Base-by-base conservation (phyloP, 2,888 invertebrate genomes). In the Thereva unica region DNA sequence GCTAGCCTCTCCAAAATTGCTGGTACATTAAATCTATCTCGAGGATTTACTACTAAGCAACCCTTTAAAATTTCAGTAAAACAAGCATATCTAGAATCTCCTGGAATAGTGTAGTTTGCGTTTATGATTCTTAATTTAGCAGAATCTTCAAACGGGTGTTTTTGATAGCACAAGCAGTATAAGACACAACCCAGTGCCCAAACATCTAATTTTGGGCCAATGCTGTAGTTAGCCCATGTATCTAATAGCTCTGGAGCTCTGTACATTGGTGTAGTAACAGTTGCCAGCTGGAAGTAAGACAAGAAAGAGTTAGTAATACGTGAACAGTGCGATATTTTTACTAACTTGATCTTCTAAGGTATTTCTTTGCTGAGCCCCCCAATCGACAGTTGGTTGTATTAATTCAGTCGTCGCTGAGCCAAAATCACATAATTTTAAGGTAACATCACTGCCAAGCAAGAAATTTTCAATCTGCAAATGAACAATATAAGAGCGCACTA, bases 111-210 rank as follows among this genome's bases (percentile, higher is more conserved):
- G 80, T 92, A 99, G 78, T 98, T 98, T 71, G 93, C 97, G 83
- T 99, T 99, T 67, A 98, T 85, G 73, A 99, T 98, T 54, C 97
- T 88, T 73, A 99, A 83, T 80, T 99, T 99, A 64, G 97, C 88
- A 56, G 90, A 89, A 82, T 99, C 99, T 77, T 97, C 97, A 80
- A 95, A 99, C 0, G 99, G 99, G 83, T 99, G 99, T 74, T 89
- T 90, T 83, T 93, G 90, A 77, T 90, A 97, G 79, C 97, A 95
- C 12, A 99, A 82, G 54, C 91, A 89, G 79, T 93, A 98, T 9
- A 98, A 83, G 71, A 99, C 88, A 80, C 99, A 99, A 5, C 99
- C 99, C 9, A 99, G 83, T 0, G 98, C 97, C 99, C 99, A 99
- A 44, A 97, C 85, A 82, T 99, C 99, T 2, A 91, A 89, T 50